A percentile compares a stretch with the other conserved stretches of the same genome.
Evolutionary conservation across 2,888 invertebrate genomes (phyloP).

Genomic region (Coecobrya sp.): DNA sequence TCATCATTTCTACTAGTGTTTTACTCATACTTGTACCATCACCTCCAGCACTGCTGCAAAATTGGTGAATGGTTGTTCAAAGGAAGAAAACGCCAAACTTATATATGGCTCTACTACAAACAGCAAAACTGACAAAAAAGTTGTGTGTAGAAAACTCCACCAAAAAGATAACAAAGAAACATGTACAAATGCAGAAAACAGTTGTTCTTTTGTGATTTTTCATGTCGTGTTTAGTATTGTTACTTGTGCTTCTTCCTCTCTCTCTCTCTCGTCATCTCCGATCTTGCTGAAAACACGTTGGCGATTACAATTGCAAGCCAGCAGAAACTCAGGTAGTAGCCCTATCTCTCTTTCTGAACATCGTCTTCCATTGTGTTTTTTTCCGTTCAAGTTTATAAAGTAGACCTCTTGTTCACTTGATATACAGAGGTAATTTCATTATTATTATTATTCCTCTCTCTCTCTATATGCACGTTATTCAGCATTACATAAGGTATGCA

Average conservation of each 20-base stretch:
- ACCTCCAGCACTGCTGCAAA: background rate
- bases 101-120: background rate
- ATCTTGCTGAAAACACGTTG: constrained; percentile 11
- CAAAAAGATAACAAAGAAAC: constrained; percentile 48
- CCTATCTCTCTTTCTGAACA: constrained; percentile 2
- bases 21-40: background rate
- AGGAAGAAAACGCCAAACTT: constrained; percentile 30
- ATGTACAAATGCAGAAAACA: constrained; percentile 46
- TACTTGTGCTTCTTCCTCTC: constrained; percentile 14
- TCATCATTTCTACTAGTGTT: constrained; percentile 49
- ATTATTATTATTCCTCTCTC: background rate
- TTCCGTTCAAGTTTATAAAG: background rate
- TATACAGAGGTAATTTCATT: background rate
- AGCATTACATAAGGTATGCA: background rate
- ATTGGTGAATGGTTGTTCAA: constrained; percentile 29
- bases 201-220: constrained; percentile 71
- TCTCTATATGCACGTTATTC: background rate
- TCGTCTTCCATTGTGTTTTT: background rate
- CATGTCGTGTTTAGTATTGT: constrained; percentile 68
- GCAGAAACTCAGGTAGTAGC: constrained; percentile 57
- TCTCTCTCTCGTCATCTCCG: background rate
- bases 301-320: constrained; percentile 59
- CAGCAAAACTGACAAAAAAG: constrained; percentile 51
- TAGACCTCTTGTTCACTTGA: background rate
- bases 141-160: background rate